Evolutionary conservation across 2,888 invertebrate genomes (phyloP).

Genomic region (Dasypogon diadema): DNA sequence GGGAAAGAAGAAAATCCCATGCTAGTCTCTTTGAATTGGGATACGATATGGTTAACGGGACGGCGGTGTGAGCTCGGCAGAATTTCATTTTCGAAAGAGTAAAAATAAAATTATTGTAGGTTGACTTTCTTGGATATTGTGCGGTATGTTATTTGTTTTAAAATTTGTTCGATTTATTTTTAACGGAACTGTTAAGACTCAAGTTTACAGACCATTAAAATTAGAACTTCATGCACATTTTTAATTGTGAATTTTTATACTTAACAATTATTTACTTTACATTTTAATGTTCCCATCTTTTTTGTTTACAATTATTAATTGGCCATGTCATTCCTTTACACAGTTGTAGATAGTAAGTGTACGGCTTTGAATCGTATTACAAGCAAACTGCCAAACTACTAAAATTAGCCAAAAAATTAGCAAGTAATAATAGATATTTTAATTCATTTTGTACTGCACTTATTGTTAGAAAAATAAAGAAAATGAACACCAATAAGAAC

Average conservation of each 20-base stretch:
- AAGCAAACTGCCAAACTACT: slow-evolving; percentile 12
- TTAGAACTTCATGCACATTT: too few species aligned
- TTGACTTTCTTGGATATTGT: too few species aligned
- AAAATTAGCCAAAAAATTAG: slow-evolving; percentile 5
- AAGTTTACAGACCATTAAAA: too few species aligned
- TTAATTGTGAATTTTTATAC: too few species aligned
- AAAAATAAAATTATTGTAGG: too few species aligned
- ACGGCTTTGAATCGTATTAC: background rate
- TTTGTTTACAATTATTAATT: too few species aligned
- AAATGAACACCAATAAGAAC: background rate
- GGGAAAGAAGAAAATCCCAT: slow-evolving; percentile 67
- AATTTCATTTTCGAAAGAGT: too few species aligned
- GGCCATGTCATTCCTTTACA: slow-evolving; percentile 12
- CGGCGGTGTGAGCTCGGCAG: slow-evolving; percentile 66
- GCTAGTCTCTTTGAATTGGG: slow-evolving; percentile 64
- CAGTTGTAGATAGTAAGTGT: slow-evolving; percentile 4
- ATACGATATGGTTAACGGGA: slow-evolving; percentile 66
- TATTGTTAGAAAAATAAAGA: slow-evolving; percentile 5
- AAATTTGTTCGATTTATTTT: too few species aligned
- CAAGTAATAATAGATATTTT: background rate
- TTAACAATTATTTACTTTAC: background rate
- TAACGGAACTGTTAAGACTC: too few species aligned
- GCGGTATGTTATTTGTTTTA: too few species aligned
- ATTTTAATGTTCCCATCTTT: background rate
- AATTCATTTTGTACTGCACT: slow-evolving; percentile 37